Percentiles rank a stretch among this genome's conserved stretches.
phyloP scores from a whole-genome alignment of 2,888 invertebrate species.

The Fissipunctia ypsillon region DNA sequence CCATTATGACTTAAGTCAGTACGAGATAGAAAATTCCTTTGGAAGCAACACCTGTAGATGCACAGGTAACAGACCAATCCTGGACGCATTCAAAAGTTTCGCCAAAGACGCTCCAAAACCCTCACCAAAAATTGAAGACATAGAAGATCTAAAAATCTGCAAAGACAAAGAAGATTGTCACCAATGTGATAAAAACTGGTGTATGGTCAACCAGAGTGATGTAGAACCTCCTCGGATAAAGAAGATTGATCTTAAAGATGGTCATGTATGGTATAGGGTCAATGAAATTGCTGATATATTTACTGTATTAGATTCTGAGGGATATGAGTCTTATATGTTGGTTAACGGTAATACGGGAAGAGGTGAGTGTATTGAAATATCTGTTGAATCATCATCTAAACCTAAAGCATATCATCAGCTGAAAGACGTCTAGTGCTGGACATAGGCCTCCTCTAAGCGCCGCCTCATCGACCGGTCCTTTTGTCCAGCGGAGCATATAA shows the following conservation, averaged over 20 bases:
- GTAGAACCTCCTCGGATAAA: slow-evolving; percentile 63
- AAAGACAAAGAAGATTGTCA: slow-evolving; percentile 53
- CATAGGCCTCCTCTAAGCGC: no score
- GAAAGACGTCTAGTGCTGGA: no score
- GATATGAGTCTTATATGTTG: slow-evolving; percentile 89
- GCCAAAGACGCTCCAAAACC: slow-evolving; percentile 84
- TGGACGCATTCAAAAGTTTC: slow-evolving; percentile 92
- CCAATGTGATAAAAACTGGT: slow-evolving; percentile 74
- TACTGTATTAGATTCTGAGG: slow-evolving; percentile 79
- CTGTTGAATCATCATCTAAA: background rate
- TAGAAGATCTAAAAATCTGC: slow-evolving; percentile 80
- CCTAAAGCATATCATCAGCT: background rate
- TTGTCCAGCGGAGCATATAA: background rate
- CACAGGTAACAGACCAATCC: slow-evolving; percentile 92
- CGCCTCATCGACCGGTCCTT: no score
- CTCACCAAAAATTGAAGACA: slow-evolving; percentile 70
- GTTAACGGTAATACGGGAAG: slow-evolving; percentile 94
- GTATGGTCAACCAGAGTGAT: slow-evolving; percentile 74
- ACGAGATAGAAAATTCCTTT: slow-evolving; percentile 92
- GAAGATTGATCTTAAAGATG: slow-evolving; percentile 77
- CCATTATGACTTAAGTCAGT: slow-evolving; percentile 87
- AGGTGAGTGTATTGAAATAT: slow-evolving; percentile 81
- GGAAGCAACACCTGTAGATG: slow-evolving; percentile 94
- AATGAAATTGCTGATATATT: slow-evolving; percentile 88
- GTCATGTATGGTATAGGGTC: slow-evolving; percentile 89